Evolutionary conservation across 2,113 vertebrate species (phyloP), one percentile per base, ranked within the genome.

Genomic region (Polypterus senegalus): DNA sequence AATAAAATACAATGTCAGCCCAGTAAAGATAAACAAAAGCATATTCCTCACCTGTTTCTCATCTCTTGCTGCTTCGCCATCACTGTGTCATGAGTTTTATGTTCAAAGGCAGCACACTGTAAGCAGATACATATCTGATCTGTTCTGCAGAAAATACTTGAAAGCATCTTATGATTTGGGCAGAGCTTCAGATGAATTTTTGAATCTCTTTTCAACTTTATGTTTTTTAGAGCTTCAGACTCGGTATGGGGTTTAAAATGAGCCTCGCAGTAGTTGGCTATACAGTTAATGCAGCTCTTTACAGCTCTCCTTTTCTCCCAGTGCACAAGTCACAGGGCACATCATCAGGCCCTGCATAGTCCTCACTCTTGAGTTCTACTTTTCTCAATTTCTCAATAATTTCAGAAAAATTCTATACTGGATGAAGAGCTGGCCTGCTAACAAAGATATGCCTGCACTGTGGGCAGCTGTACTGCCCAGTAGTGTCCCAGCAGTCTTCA

Each of bases 261-360:
- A 44, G 3, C 27, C n/a, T 54, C 49, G 10, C 58, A 65, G 53
- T 65, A 65, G 3, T 58, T 61, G 44, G 52, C 58, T 59, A 61
- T 47, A 8, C 64, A 65, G 3, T 43, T 54, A 49, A 61, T 27
- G 8, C 64, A 65, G 11, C 58, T 55, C 58, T 65, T 65, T 45
- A 46, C 46, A 11, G 61, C 61, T 8, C 45, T 46, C 57, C 11
- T 46, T 64, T 64, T 7, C 49, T 64, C 5, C 56, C 62, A 51
- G 56, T 64, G 56, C 62, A 64, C 55, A 56, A 55, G 27, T 64
- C 62, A 5, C 62, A 64, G 56, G 62, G n/a, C 45, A 62, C 61
- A 3, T 56, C 46, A 4, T 46, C 53, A 47, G 52, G 52, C 9
- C 44, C 7, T 1, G 3, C 54, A 0, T 7, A 27, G 7, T n/a